Conservation (phyloP, 1,140 invertebrate species). For the Solenopsis fugax region DNA sequence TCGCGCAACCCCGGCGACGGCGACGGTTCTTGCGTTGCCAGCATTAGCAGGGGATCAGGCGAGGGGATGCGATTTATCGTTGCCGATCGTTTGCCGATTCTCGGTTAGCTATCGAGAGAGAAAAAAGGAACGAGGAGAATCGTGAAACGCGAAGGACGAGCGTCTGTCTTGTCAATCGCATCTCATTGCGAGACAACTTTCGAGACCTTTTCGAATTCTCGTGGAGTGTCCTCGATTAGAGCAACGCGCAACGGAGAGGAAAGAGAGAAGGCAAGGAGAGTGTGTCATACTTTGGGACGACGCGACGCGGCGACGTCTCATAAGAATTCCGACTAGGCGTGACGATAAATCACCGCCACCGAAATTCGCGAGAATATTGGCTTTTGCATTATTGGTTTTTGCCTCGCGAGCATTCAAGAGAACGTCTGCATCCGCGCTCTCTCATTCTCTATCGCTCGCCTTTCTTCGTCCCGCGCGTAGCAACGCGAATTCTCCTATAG, state of each 20-base stretch:
- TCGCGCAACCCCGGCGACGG: background rate
- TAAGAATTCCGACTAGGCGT: constrained; percentile 32
- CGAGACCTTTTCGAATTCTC: background rate
- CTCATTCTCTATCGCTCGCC: constrained; percentile 45
- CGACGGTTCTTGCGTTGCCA: constrained; percentile 10
- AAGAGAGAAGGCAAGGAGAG: background rate
- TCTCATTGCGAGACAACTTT: constrained; percentile 2
- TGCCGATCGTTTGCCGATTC: background rate
- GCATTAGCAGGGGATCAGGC: background rate
- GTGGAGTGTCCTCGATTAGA: constrained; percentile 31
- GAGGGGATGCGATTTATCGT: background rate
- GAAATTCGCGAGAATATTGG: constrained; percentile 71
- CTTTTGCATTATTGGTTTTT: constrained; percentile 75
- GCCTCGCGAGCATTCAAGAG: constrained; percentile 38
- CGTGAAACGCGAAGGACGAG: background rate
- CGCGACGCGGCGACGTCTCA: background rate
- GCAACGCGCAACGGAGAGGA: background rate
- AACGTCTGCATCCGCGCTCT: constrained; percentile 62
- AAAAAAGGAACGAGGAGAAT: background rate
- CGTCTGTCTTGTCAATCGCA: constrained; percentile 11
- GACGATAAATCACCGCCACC: constrained; percentile 65
- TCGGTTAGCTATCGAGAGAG: background rate
- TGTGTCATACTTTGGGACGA: background rate
- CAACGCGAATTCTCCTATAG: constrained; percentile 13
- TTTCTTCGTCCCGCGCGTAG: constrained; percentile 15